phyloP scores from a whole-genome alignment of 2,113 vertebrate species.

The Euleptes europaea region DNA sequence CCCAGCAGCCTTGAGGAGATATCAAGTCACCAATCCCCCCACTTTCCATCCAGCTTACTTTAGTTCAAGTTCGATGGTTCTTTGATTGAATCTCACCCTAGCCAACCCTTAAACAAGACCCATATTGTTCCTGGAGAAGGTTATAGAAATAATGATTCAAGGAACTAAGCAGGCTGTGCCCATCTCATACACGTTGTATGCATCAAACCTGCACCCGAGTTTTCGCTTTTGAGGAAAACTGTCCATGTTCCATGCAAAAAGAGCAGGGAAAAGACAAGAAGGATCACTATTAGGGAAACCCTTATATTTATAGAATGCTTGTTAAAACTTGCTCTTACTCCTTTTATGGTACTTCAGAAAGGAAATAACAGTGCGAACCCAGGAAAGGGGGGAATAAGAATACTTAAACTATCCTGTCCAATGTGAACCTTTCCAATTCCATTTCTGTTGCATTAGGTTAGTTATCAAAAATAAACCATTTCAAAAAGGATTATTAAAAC shows the following conservation, averaged over 20 bases:
- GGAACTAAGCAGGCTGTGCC: background rate
- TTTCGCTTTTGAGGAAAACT: background rate
- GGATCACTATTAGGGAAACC: background rate
- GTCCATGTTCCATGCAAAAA: background rate
- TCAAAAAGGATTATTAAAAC: background rate
- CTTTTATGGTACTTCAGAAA: background rate
- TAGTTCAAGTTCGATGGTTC: slow-evolving; percentile 35
- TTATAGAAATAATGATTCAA: background rate
- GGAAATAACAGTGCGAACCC: background rate
- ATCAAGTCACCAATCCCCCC: slow-evolving; percentile 39
- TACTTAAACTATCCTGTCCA: background rate
- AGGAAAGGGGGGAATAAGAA: background rate
- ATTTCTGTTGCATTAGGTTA: background rate
- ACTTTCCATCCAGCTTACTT: background rate
- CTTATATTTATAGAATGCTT: background rate
- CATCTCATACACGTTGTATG: fast-evolving
- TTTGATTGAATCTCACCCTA: slow-evolving; percentile 9
- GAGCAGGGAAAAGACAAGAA: background rate
- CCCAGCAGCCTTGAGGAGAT: slow-evolving; percentile 37
- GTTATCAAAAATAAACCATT: background rate
- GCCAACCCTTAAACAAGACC: background rate
- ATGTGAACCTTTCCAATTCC: background rate
- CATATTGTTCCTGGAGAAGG: slow-evolving; percentile 12
- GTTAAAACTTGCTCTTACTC: background rate
- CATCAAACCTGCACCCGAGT: slow-evolving; percentile 11